A percentile compares a stretch with the other conserved stretches of the same genome.
These are phyloP conservation scores for honey bee (Apis mellifera) DNA, from an alignment of 1,140 invertebrate genomes.

Conservation along the genomic window Amel_HAv3.1 CM009936.2:14068501-14069000, in stretches of 20 bases:
- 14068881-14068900: neutral
- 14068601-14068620: no score
- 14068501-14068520: no score
- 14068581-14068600: no score
- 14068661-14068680: conserved; percentile 18
- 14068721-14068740: conserved; percentile 30
- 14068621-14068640: no score
- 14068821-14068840: conserved; percentile 24
- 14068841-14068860: neutral
- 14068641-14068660: no score
- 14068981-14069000: no score
- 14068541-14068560: no score
- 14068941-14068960: neutral
- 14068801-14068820: conserved; percentile 11
- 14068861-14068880: neutral
- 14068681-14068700: conserved; percentile 17
- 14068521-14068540: no score
- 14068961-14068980: neutral
- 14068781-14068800: conserved; percentile 8
- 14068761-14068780: neutral
- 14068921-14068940: neutral
- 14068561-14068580: no score
- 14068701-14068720: conserved; percentile 11
- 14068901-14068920: neutral
- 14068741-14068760: conserved; percentile 3